Conservation (phyloP, 1,140 invertebrate genomes). For the Drosophila micromelanica region DNA sequence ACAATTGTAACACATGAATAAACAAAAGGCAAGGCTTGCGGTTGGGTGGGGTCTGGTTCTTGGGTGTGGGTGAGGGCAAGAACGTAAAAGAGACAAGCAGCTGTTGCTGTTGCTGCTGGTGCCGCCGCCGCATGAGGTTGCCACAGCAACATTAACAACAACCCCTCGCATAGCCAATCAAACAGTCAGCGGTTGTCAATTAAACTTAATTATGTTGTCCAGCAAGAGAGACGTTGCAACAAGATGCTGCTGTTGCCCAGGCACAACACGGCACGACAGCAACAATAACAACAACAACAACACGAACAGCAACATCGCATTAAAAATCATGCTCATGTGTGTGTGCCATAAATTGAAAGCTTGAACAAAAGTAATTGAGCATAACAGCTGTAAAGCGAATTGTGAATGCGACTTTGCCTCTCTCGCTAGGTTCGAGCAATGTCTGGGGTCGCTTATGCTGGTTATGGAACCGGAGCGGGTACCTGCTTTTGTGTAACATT, state of each 20-base stretch:
- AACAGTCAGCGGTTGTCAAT: conserved; percentile 63
- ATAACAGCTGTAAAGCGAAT: conserved; percentile 38
- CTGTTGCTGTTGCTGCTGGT: too few species aligned
- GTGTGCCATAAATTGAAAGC: conserved; percentile 36
- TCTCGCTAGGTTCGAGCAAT: conserved; percentile 9
- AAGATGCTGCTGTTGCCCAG: conserved; percentile 27
- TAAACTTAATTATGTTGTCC: conserved; percentile 63
- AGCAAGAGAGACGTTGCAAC: conserved; percentile 36
- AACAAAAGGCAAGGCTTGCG: conserved; percentile 5
- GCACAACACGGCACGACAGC: conserved; percentile 1
- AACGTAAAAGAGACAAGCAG: too few species aligned
- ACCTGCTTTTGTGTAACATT: too few species aligned
- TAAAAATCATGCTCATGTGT: conserved; percentile 26
- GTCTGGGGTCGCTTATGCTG: too few species aligned
- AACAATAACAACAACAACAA: not conserved
- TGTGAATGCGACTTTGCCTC: conserved; percentile 30
- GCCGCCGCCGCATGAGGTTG: conserved; percentile 3
- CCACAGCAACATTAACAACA: not conserved
- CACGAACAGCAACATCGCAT: conserved; percentile 25
- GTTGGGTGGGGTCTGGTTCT: too few species aligned
- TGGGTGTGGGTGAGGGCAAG: too few species aligned
- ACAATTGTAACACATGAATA: conserved; percentile 16
- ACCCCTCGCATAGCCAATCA: conserved; percentile 40
- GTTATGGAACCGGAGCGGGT: too few species aligned
- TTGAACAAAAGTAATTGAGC: conserved; percentile 48